These are phyloP conservation scores for Trileptium ribeirensis DNA, from an alignment of 2,888 invertebrate genomes.

Conservation along the genomic window DNA sequence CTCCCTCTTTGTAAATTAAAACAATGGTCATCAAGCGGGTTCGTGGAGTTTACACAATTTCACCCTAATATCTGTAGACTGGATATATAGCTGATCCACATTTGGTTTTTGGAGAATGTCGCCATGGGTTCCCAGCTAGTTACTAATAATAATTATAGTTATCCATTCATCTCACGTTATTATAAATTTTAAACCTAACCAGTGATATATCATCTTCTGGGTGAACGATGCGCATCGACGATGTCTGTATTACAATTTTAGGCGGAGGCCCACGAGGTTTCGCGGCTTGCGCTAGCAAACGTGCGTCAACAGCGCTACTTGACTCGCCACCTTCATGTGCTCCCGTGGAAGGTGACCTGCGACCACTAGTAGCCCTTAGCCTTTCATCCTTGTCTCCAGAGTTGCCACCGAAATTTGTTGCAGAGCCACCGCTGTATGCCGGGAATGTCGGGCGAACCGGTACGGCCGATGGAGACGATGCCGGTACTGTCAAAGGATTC, in stretches of 20 bases:
- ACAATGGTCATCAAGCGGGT: too few relatives aligned
- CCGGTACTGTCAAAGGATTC: too few relatives aligned
- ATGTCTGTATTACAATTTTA: constrained; percentile 14
- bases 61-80: too few relatives aligned
- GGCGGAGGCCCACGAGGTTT: constrained; percentile 8
- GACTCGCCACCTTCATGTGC: too few relatives aligned
- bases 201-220: constrained; percentile 83
- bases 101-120: too few relatives aligned
- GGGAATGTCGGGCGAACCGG: neutral
- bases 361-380: constrained; percentile 34
- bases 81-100: too few relatives aligned
- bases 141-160: too few relatives aligned
- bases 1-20: too few relatives aligned
- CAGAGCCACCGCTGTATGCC: constrained; percentile 6
- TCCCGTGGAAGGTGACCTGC: constrained; percentile 31
- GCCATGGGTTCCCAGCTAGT: too few relatives aligned
- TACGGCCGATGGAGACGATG: constrained; percentile 27
- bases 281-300: constrained; percentile 11
- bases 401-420: neutral
- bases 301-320: constrained; percentile 4
- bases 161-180: too few relatives aligned
- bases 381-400: constrained; percentile 16
- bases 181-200: too few relatives aligned
- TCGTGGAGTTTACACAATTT: too few relatives aligned
- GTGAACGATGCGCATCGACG: constrained; percentile 69